phyloP scores from a whole-genome alignment of 2,113 vertebrate species.

The Mustelus asterias region DNA sequence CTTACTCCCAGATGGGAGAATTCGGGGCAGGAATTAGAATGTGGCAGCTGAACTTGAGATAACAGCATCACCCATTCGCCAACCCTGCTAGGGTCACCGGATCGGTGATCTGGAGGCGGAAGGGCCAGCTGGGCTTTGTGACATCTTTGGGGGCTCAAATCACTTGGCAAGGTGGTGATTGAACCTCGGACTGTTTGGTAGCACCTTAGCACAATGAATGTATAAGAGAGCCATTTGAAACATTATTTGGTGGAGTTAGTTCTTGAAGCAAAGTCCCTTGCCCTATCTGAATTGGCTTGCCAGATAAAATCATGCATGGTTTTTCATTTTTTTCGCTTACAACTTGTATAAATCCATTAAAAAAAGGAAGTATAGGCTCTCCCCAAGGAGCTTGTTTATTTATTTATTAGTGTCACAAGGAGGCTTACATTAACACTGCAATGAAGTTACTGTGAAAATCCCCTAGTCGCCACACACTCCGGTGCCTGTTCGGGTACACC shows the following conservation, averaged over 20 bases:
- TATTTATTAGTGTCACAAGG: too few relatives aligned
- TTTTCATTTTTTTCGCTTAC: background rate
- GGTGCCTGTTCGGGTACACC: too few relatives aligned
- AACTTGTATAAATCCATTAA: background rate
- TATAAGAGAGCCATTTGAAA: background rate
- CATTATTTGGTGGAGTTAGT: background rate
- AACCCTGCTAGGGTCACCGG: background rate
- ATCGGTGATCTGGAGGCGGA: background rate
- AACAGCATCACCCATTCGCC: background rate
- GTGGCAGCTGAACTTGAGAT: background rate
- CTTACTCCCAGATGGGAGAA: background rate
- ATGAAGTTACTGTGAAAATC: too few relatives aligned
- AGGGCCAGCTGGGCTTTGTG: background rate
- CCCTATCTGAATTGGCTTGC: background rate
- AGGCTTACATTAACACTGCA: too few relatives aligned
- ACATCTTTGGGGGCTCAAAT: background rate
- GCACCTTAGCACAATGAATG: background rate
- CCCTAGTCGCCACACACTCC: too few relatives aligned
- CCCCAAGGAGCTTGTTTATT: background rate
- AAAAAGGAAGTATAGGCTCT: background rate
- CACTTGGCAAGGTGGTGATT: background rate
- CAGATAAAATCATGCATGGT: background rate
- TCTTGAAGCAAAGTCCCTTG: background rate
- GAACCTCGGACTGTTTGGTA: background rate
- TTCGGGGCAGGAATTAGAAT: background rate